Evolutionary conservation across 2,113 vertebrate species (phyloP).

Genomic region (Chinchilla lanigera): DNA sequence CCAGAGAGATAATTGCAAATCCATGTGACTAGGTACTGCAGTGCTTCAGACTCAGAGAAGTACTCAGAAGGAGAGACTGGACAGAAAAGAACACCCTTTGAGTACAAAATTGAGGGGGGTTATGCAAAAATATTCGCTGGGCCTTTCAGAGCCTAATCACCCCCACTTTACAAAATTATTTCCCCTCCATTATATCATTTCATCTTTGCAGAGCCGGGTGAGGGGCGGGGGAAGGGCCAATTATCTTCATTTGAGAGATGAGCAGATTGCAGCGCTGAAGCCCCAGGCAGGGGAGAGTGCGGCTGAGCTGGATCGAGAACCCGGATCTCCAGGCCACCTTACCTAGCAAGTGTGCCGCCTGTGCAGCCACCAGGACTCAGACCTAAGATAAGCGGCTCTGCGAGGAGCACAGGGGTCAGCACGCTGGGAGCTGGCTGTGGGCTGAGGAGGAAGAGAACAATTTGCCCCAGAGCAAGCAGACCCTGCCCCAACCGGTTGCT

Average conservation of each 20-base stretch:
- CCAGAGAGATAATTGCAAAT: neutral
- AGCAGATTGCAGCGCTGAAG: neutral
- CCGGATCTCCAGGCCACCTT: neutral
- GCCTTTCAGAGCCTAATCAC: slow-evolving; percentile 54
- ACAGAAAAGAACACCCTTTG: slow-evolving; percentile 31
- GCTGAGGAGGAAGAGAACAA: neutral
- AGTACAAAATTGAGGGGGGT: slow-evolving; percentile 53
- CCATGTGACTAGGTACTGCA: neutral
- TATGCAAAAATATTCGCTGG: slow-evolving; percentile 51
- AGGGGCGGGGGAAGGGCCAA: neutral
- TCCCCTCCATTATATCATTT: slow-evolving; percentile 52
- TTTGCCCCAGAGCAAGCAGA: neutral
- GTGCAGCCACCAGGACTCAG: neutral
- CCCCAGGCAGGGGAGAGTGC: neutral
- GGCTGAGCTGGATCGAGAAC: neutral
- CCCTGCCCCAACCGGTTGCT: neutral
- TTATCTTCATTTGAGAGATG: slow-evolving; percentile 29
- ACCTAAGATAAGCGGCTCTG: neutral
- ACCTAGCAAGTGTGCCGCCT: neutral
- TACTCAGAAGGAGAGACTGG: neutral
- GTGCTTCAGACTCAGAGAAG: slow-evolving; percentile 2
- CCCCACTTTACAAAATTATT: slow-evolving; percentile 44
- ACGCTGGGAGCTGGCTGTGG: neutral
- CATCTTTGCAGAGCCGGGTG: neutral
- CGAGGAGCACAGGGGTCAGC: neutral